A percentile compares a stretch with the other conserved stretches of the same genome.
These are phyloP conservation scores for Eilema depressum DNA, from an alignment of 2,888 invertebrate genomes.

Conservation along the genomic window DNA sequence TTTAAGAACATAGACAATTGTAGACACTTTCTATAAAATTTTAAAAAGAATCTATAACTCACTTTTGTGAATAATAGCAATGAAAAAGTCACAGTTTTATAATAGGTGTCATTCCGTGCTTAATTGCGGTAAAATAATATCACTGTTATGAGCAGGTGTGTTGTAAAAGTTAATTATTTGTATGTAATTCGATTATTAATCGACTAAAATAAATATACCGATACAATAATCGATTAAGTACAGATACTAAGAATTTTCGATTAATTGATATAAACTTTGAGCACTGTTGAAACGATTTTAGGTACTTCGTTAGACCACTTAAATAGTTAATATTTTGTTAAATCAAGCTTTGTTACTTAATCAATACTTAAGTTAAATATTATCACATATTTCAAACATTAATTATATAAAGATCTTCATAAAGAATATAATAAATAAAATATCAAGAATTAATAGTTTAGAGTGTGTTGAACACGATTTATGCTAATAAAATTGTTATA, in stretches of 20 bases:
- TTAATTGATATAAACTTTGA: conserved; percentile 41
- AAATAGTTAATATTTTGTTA: conserved; percentile 25
- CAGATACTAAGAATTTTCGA: conserved; percentile 38
- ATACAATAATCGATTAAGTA: conserved; percentile 49
- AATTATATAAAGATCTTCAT: conserved; percentile 19
- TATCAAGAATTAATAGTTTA: conserved; percentile 4
- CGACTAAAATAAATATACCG: conserved; percentile 48
- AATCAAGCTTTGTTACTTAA: conserved; percentile 35
- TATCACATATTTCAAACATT: conserved; percentile 47
- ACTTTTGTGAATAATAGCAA: too few species aligned
- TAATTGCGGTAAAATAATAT: too few species aligned
- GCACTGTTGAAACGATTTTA: conserved; percentile 39
- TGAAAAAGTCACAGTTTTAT: too few species aligned
- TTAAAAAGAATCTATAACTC: too few species aligned
- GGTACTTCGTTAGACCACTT: conserved; percentile 38
- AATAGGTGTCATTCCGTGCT: too few species aligned
- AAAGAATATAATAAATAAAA: conserved; percentile 6
- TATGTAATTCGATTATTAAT: conserved; percentile 25
- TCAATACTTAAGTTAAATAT: conserved; percentile 34
- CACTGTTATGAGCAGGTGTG: too few species aligned
- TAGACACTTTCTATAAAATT: too few species aligned
- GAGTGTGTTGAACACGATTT: background rate
- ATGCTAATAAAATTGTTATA: background rate
- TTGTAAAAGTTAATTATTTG: background rate
- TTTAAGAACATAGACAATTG: too few species aligned